Evolutionary conservation across 2,797 vertebrate species (phyloP), one percentile per base, ranked within the genome.

Genomic region (Darevskia nairensis): DNA sequence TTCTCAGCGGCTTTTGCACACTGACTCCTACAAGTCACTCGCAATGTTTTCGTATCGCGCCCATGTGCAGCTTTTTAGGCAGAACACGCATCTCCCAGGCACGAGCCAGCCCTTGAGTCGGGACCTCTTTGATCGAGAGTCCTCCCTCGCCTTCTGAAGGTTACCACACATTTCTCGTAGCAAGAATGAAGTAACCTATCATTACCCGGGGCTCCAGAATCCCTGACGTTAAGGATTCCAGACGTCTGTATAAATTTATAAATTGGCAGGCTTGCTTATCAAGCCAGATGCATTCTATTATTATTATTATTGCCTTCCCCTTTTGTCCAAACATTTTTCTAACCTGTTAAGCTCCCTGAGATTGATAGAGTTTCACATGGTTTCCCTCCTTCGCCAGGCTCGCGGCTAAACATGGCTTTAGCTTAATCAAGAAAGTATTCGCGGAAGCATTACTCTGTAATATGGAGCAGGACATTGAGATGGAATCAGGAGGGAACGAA

Each of bases 241-340:
- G 75, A 84, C 21, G 66, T 61, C 75, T 88, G 75, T 78, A 77
- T 88, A 25, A 84, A 83, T 79, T 84, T 88, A 88, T 84, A 88
- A 88, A 84, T 88, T 87, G 86, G 86, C 81, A 71, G 59, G 86
- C 86, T 61, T 64, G 17, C 11, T 80, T 80, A 84, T 72, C 50
- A 78, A 88, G 29, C 35, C 75, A 84, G 82, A 84, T 84, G 29
- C 29, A 44, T 79, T 72, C 46, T 77, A 79, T 78, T 84, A 88
- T 46, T 44, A 46, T 79, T 64, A 72, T 74, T 84, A 71, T 72
- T 79, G 75, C 87, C 21, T 84, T 84, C 66, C 46, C 46, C 71
- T 76, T 88, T 80, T 61, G 75, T 78, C 81, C 75, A 80, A 79
- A 72, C 75, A 84, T 84, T 71, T 71, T 72, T 59, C 81, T 88